Evolutionary conservation across 2,888 invertebrate species (phyloP), one percentile per base, ranked within the genome.

Genomic region (Hanleya hanleyi): DNA sequence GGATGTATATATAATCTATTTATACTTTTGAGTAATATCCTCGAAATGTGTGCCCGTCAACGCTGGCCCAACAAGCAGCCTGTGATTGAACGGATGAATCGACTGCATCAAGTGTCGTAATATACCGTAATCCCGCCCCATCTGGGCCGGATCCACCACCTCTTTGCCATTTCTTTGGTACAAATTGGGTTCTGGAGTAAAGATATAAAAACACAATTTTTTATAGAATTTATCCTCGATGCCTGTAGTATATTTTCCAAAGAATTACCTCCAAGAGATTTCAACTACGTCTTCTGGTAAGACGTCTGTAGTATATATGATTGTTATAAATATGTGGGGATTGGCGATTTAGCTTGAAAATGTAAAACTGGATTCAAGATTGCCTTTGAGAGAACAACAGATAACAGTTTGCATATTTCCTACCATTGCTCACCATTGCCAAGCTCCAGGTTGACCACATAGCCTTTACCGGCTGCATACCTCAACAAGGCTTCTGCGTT

Each of bases 381-480:
- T n/a, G n/a, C n/a, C n/a, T n/a, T n/a, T n/a, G n/a, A n/a, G n/a
- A n/a, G n/a, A n/a, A n/a, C n/a, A n/a, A n/a, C n/a, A n/a, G n/a
- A n/a, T n/a, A n/a, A n/a, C n/a, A n/a, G n/a, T n/a, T n/a, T n/a
- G n/a, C n/a, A n/a, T n/a, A n/a, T n/a, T n/a, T n/a, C n/a, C n/a
- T n/a, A n/a, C n/a, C n/a, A n/a, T n/a, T n/a, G n/a, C 57, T 29
- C 29, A 57, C 57, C 57, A 57, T 57, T 57, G 4, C 57, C 57
- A 4, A 57, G 29, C 32, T 57, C 57, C 26, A 57, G 57, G 29
- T 57, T 22, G 4, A 57, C 15, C 57, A 18, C 26, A 32, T 57
- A 57, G 1, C 57, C 57, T 57, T 57, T 57, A 26, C 57, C 29
- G 57, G 57, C 57, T 12, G 57, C 57, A 26, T 57, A 57, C 32